phyloP scores from a whole-genome alignment of 2,888 invertebrate genomes.

The Thereva nobilitata region DNA sequence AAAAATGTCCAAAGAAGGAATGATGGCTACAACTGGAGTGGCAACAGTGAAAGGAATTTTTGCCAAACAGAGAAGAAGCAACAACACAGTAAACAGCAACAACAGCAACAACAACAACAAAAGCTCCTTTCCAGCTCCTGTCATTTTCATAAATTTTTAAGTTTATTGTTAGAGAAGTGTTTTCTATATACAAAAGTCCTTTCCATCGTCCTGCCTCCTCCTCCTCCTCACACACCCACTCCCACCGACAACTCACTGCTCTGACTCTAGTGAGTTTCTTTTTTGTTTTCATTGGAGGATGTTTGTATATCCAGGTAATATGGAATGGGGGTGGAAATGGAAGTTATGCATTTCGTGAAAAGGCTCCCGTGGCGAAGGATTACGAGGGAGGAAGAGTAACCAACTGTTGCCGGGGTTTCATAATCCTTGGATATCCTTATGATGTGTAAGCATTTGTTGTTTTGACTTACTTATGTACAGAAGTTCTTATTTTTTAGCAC shows the following conservation, averaged over 20 bases:
- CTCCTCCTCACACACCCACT: background rate
- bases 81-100: too few relatives aligned
- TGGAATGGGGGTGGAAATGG: too few relatives aligned
- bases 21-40: conserved; percentile 34
- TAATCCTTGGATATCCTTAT: too few relatives aligned
- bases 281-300: too few relatives aligned
- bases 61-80: background rate
- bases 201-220: conserved; percentile 16
- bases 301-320: too few relatives aligned
- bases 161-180: conserved; percentile 34
- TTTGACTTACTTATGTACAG: too few relatives aligned
- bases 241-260: too few relatives aligned
- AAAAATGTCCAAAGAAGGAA: conserved; percentile 33
- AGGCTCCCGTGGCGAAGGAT: background rate
- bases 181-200: conserved; percentile 29
- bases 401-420: conserved; percentile 15
- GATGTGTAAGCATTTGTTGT: too few relatives aligned
- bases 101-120: conserved; percentile 24
- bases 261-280: too few relatives aligned
- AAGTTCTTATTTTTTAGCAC: too few relatives aligned
- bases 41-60: conserved; percentile 34
- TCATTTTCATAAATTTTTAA: conserved; percentile 37
- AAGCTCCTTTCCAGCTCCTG: conserved; percentile 28
- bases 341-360: too few relatives aligned
- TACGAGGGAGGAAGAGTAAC: conserved; percentile 5